phyloP scores from a whole-genome alignment of 2,797 vertebrate species.

The Aulostomus chinensis region DNA sequence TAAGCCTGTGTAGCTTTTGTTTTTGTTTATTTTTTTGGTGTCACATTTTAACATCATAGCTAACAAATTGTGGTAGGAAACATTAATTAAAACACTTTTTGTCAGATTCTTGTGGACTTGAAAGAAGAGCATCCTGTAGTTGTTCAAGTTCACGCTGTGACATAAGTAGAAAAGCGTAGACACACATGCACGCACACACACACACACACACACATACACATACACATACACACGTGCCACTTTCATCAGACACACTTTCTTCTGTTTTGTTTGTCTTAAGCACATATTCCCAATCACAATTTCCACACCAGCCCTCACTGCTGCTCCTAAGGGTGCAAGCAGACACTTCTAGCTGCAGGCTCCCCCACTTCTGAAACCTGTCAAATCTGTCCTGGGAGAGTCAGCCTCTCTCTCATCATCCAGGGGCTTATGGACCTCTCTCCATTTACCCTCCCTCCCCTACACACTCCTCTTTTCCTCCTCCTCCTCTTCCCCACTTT shows the following conservation, averaged over 20 bases:
- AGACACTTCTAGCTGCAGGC: constrained; percentile 84
- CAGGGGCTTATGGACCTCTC: constrained; percentile 82
- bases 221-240: constrained; percentile 32
- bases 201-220: constrained; percentile 18
- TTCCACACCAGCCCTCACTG: constrained; percentile 75
- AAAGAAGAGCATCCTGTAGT: constrained; percentile 55
- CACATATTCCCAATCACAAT: constrained; percentile 82
- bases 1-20: constrained; percentile 3
- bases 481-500: constrained; percentile 68
- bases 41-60: constrained; percentile 32
- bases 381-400: constrained; percentile 85
- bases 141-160: constrained; percentile 68
- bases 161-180: constrained; percentile 44
- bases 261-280: constrained; percentile 83
- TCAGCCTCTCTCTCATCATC: constrained; percentile 83
- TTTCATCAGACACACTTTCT: constrained; percentile 77
- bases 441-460: constrained; percentile 80
- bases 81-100: constrained; percentile 68
- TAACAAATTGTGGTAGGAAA: constrained; percentile 21
- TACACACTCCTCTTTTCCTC: constrained; percentile 66
- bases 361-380: constrained; percentile 86
- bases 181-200: constrained; percentile 6
- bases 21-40: too few species aligned
- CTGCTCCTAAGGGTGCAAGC: constrained; percentile 78
- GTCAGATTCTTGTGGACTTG: constrained; percentile 50